A percentile compares a stretch with the other conserved stretches of the same genome.
These are phyloP conservation scores for Chanos chanos DNA, from an alignment of 2,797 vertebrate genomes.

Conservation along the genomic window DNA sequence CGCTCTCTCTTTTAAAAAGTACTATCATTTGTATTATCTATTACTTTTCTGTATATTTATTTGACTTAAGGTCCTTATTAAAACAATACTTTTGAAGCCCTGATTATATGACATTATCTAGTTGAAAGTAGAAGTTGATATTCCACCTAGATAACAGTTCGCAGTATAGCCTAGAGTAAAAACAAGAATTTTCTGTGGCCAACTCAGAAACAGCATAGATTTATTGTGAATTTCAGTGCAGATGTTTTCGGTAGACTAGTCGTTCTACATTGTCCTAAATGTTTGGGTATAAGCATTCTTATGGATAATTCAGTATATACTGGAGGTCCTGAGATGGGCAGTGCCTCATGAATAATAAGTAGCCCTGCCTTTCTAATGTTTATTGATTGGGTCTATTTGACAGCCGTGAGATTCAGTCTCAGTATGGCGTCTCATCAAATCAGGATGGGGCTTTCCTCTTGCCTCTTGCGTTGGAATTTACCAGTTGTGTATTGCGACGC, in stretches of 20 bases:
- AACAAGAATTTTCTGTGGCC: too few relatives aligned
- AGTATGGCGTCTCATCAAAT: conserved; percentile 70
- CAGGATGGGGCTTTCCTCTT: conserved; percentile 56
- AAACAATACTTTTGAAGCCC: too few relatives aligned
- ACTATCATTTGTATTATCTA: too few relatives aligned
- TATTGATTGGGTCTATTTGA: conserved; percentile 67
- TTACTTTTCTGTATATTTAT: too few relatives aligned
- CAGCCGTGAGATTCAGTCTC: conserved; percentile 58
- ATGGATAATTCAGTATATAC: conserved; percentile 43
- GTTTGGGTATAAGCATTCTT: neutral
- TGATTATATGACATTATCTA: too few relatives aligned
- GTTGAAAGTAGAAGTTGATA: too few relatives aligned
- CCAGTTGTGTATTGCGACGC: conserved; percentile 50
- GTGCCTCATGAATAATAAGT: conserved; percentile 55
- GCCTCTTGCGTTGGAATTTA: conserved; percentile 62
- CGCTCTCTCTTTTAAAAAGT: too few relatives aligned
- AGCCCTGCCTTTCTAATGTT: conserved; percentile 65
- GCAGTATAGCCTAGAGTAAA: too few relatives aligned
- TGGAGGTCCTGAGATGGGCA: conserved; percentile 39
- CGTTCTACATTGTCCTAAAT: neutral
- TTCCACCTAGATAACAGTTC: too few relatives aligned
- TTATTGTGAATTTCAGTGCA: too few relatives aligned
- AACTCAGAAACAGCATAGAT: too few relatives aligned
- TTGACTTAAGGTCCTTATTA: too few relatives aligned
- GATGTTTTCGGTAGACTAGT: neutral